Base-by-base conservation (phyloP, 2,797 vertebrate species). In the Cynopterus sphinx region DNA sequence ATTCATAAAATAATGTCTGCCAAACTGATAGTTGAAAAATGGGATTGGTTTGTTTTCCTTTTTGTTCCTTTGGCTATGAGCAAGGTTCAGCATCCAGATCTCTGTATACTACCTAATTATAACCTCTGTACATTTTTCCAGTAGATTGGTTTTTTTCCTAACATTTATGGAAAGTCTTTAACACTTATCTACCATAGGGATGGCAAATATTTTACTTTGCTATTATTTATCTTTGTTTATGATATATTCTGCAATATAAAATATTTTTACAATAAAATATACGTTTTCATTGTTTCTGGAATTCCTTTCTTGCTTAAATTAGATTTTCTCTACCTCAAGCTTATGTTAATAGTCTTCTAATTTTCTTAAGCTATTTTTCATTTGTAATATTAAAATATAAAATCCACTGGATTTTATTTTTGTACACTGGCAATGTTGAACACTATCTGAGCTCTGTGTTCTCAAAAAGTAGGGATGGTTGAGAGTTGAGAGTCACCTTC, bases 191-290 rank as follows among this genome's bases (percentile, higher is more conserved):
- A 7, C 46, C 9, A 39, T n/a, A 53, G 51, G 4, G 31, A 33
- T 39, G 68, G 13, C 6, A 55, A 74, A 49, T 87, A 81, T 74
- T 91, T 93, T 91, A 36, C 24, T 22, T 90, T 68, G n/a, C 21
- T 53, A 51, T 59, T 51, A 67, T 74, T 74, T 86, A 82, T 87
- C 17, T 83, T 92, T 83, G 49, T 49, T 77, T 88, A 83, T 83
- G 10, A 19, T 49, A 26, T 61, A 15, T 78, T 87, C 36, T 68
- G 39, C 5, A 91, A 83, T 74, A 53, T 67, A 63, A 95, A 90
- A 70, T 53, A 87, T 57, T 77, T 94, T 89, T n/a, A 90, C 67
- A 33, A 77, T 59, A 26, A 96, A 33, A 81, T 75, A 53, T 31
- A 82, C 46, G 17, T 87, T 82, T 68, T 49, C 31, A 21, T 74